A percentile compares a stretch with the other conserved stretches of the same genome.
phyloP scores from a whole-genome alignment of 2,888 invertebrate genomes.

The Ennomos quercinarius region DNA sequence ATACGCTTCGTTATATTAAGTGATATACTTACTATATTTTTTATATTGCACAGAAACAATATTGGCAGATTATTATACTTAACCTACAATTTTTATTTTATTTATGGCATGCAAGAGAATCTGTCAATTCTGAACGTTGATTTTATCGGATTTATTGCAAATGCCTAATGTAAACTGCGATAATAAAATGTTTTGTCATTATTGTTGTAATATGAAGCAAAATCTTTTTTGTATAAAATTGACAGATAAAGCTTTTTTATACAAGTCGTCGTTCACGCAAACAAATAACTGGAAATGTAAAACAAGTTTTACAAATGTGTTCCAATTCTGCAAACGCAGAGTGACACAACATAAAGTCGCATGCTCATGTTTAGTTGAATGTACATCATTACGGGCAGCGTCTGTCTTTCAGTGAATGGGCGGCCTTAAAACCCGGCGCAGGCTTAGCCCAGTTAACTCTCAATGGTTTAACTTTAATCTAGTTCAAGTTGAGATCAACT shows the following conservation, averaged over 20 bases:
- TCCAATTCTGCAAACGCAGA: conserved; percentile 22
- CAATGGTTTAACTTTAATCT: conserved; percentile 65
- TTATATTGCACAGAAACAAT: no score
- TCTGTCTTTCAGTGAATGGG: conserved; percentile 28
- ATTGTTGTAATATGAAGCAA: not conserved
- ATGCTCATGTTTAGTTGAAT: conserved; percentile 24
- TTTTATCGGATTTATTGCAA: no score
- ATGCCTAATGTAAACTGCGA: no score
- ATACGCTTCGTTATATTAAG: no score
- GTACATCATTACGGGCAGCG: conserved; percentile 30
- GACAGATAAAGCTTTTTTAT: no score
- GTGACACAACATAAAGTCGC: conserved; percentile 17
- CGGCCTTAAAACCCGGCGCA: conserved; percentile 35
- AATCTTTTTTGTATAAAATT: no score
- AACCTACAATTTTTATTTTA: no score
- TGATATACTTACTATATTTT: no score
- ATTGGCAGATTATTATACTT: no score
- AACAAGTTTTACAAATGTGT: conserved; percentile 8
- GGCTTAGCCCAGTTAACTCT: conserved; percentile 65
- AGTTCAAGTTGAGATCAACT: conserved; percentile 61
- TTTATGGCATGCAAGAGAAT: no score
- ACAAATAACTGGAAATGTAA: conserved; percentile 19
- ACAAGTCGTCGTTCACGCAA: conserved; percentile 4
- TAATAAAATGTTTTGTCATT: not conserved
- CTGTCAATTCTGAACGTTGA: no score